Conservation (phyloP, 1,140 invertebrate species). For the Drosophila nebulosa region DNA sequence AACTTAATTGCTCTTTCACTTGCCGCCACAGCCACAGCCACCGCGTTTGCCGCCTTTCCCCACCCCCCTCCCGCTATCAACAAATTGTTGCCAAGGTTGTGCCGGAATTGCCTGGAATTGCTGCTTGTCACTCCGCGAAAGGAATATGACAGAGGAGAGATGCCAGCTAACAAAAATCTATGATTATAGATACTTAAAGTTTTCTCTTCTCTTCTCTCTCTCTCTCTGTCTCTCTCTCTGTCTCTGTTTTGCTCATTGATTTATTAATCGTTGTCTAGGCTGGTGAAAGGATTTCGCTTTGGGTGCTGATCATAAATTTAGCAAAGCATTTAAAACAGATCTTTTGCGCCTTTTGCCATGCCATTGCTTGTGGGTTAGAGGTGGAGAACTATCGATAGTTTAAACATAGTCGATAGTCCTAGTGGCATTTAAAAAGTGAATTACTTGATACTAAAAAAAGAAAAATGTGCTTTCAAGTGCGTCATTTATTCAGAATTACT, state of each 20-base stretch:
- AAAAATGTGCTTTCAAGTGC: no score
- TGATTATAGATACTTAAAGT: constrained; percentile 53
- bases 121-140: constrained; percentile 68
- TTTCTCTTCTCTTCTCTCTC: not conserved
- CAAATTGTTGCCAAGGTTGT: constrained; percentile 71
- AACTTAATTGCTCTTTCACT: constrained; percentile 57
- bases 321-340: constrained; percentile 57
- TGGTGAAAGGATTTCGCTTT: constrained; percentile 76
- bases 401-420: no score
- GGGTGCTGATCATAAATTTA: constrained; percentile 63
- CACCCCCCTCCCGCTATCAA: constrained; percentile 7
- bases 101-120: constrained; percentile 57
- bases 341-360: constrained; percentile 8
- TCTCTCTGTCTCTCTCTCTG: not conserved
- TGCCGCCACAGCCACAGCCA: not conserved
- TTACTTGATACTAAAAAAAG: no score
- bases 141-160: constrained; percentile 48
- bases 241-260: constrained; percentile 53
- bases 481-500: no score
- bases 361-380: not conserved
- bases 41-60: not conserved
- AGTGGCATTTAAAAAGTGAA: no score
- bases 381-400: no score
- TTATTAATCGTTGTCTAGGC: constrained; percentile 68
- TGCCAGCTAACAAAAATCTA: constrained; percentile 28